phyloP scores from a whole-genome alignment of 2,888 invertebrate species.

The Apamea crenata region DNA sequence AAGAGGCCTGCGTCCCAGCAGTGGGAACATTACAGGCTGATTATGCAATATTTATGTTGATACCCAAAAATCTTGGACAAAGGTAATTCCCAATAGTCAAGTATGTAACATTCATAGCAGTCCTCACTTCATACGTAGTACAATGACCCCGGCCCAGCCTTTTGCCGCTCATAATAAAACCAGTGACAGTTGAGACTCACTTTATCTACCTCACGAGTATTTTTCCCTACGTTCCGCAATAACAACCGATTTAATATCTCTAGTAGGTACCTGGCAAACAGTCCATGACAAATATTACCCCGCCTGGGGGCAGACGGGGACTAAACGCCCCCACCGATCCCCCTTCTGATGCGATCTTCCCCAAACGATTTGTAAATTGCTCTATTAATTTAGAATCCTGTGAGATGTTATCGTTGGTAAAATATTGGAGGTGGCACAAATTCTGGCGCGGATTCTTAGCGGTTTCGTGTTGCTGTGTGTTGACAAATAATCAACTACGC shows the following conservation, averaged over 20 bases:
- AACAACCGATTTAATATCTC: constrained; percentile 63
- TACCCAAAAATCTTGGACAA: constrained; percentile 17
- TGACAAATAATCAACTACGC: constrained; percentile 38
- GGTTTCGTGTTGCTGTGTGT: constrained; percentile 31
- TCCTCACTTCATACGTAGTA: constrained; percentile 17
- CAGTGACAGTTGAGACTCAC: constrained; percentile 29
- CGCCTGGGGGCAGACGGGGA: constrained; percentile 46
- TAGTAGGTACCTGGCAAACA: constrained; percentile 55
- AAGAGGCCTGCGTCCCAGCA: neutral
- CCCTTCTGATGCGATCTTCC: constrained; percentile 66
- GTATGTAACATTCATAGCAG: constrained; percentile 12
- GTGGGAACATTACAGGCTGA: neutral
- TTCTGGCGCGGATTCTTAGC: constrained; percentile 30
- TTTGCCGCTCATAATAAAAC: constrained; percentile 31
- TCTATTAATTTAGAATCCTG: constrained; percentile 76
- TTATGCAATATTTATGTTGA: constrained; percentile 12
- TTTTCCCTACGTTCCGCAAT: constrained; percentile 57
- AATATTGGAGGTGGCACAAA: constrained; percentile 69
- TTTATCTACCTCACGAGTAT: constrained; percentile 55
- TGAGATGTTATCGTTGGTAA: constrained; percentile 75
- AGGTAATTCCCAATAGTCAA: constrained; percentile 30
- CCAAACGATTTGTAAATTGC: constrained; percentile 79
- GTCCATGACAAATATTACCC: constrained; percentile 57
- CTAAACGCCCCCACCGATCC: constrained; percentile 34
- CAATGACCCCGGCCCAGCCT: constrained; percentile 40